Percentiles rank a stretch among this genome's conserved stretches.
Evolutionary conservation across 2,888 invertebrate genomes (phyloP).

Genomic region (Microctonus hyperodae): DNA sequence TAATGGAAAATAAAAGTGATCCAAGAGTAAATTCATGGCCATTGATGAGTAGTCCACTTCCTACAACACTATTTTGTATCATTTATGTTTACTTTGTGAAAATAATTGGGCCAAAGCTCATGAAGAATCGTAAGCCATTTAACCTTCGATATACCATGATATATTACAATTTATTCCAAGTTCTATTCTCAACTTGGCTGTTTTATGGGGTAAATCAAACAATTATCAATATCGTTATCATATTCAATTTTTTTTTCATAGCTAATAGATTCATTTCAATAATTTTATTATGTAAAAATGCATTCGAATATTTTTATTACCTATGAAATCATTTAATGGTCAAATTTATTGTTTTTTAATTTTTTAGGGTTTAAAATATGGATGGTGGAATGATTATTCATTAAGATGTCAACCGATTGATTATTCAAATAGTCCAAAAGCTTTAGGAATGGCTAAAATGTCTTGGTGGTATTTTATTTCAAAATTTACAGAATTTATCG

Average conservation of each 20-base stretch:
- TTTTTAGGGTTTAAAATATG: constrained; percentile 39
- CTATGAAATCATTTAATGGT: no score
- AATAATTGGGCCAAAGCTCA: constrained; percentile 79
- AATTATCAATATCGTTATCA: no score
- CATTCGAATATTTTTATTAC: no score
- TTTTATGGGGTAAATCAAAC: neutral
- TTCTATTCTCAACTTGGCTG: constrained; percentile 68
- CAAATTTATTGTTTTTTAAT: no score
- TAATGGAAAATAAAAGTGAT: constrained; percentile 88
- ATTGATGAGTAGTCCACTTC: constrained; percentile 82
- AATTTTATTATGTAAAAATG: neutral
- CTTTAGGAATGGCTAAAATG: constrained; percentile 78
- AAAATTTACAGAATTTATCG: constrained; percentile 92
- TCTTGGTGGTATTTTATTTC: constrained; percentile 97
- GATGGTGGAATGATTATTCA: constrained; percentile 70
- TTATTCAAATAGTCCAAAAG: constrained; percentile 72
- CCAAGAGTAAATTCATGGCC: constrained; percentile 80
- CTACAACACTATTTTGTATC: constrained; percentile 71
- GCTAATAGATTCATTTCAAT: no score
- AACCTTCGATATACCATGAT: constrained; percentile 78
- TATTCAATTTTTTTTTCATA: no score
- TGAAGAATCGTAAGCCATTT: constrained; percentile 86
- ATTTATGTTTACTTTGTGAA: constrained; percentile 69
- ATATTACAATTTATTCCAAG: constrained; percentile 86
- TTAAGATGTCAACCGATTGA: constrained; percentile 83